Conservation (phyloP, 2,888 invertebrate genomes). For the Thecocarcelia acutangulata region DNA sequence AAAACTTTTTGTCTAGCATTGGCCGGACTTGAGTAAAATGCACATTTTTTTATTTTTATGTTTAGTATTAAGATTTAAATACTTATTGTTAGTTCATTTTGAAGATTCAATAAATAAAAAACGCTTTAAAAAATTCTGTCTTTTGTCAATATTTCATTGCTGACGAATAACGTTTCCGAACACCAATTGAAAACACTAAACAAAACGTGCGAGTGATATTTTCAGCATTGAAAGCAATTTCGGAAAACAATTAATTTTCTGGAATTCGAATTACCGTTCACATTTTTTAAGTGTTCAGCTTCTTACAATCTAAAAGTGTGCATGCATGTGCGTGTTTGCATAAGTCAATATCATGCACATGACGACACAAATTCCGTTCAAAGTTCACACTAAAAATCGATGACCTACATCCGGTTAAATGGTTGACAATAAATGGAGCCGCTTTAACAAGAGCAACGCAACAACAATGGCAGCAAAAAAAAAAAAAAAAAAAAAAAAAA, state of each 20-base stretch:
- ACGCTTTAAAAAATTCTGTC: no score
- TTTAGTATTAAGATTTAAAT: no score
- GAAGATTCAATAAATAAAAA: no score
- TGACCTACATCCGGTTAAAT: slow-evolving; percentile 69
- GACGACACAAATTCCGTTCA: slow-evolving; percentile 63
- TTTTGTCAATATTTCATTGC: not conserved
- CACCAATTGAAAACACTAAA: not conserved
- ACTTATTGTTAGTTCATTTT: no score
- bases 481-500: slow-evolving; percentile 1
- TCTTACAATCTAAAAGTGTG: not conserved
- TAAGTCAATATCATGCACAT: slow-evolving; percentile 39
- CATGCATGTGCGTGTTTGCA: not conserved
- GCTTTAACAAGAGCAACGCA: slow-evolving; percentile 51
- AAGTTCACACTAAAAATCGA: slow-evolving; percentile 69
- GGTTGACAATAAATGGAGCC: slow-evolving; percentile 62
- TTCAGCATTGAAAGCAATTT: no score
- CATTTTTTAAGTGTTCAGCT: not conserved
- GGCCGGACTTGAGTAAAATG: no score
- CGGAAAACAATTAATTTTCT: no score
- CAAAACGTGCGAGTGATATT: no score
- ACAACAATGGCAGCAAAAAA: not conserved
- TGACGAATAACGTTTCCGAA: slow-evolving; percentile 2
- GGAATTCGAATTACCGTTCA: no score
- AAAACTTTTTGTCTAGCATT: no score
- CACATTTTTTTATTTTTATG: no score